Conservation (phyloP, 2,797 vertebrate species). For the Protonibea diacanthus region DNA sequence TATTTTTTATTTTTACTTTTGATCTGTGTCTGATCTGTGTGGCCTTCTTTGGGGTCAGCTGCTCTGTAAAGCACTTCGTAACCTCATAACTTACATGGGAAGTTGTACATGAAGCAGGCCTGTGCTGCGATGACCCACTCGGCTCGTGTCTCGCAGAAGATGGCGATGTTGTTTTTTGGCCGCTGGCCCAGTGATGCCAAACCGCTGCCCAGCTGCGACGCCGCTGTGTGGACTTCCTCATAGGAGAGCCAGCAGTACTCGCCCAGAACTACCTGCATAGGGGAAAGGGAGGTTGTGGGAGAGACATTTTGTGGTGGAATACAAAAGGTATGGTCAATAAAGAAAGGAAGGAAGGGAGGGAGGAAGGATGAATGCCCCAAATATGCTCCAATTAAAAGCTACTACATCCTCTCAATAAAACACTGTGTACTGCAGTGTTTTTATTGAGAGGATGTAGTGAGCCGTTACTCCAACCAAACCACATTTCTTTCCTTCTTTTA, state of each 20-base stretch:
- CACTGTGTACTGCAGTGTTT: background rate
- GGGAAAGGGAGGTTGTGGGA: background rate
- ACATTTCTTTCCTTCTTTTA: background rate
- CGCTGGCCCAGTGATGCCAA: conserved; percentile 90
- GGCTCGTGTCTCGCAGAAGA: conserved; percentile 96
- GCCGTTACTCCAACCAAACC: background rate
- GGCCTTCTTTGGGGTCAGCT: too few species aligned
- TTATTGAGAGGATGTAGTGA: background rate
- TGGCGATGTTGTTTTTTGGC: conserved; percentile 92
- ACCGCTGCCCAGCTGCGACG: conserved; percentile 90
- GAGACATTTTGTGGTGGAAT: background rate
- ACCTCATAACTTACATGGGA: conserved; percentile 89
- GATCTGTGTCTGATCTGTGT: too few species aligned
- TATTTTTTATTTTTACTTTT: too few species aligned
- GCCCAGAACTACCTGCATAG: conserved; percentile 92
- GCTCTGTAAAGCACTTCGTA: too few species aligned
- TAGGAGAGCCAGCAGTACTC: conserved; percentile 94
- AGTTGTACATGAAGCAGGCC: conserved; percentile 96
- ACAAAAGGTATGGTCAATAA: background rate
- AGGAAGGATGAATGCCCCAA: background rate
- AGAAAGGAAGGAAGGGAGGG: too few species aligned
- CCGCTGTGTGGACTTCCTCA: conserved; percentile 85
- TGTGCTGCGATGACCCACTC: conserved; percentile 96
- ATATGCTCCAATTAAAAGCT: background rate
- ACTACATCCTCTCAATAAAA: too few species aligned